Evolutionary conservation across 2,797 vertebrate genomes (phyloP).

Genomic region (Leptatherina wallacei): DNA sequence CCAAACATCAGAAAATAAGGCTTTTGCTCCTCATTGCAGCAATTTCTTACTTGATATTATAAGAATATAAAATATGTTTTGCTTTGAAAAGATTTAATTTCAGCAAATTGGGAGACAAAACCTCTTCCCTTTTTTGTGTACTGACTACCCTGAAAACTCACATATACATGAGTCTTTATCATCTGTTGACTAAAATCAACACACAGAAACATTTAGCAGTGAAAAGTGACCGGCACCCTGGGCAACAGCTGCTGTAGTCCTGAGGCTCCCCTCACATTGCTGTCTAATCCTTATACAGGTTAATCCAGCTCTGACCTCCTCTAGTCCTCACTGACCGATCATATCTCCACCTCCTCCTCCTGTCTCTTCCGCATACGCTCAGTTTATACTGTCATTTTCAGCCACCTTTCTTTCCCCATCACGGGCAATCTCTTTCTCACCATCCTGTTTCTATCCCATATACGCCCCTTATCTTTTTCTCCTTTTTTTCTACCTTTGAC

Average conservation of each 20-base stretch:
- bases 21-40: background rate
- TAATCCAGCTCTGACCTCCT: conserved; percentile 87
- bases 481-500: conserved; percentile 56
- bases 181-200: conserved; percentile 30
- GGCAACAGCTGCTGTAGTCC: conserved; percentile 70
- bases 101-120: background rate
- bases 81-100: background rate
- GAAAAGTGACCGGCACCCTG: conserved; percentile 59
- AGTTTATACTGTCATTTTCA: conserved; percentile 54
- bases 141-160: background rate
- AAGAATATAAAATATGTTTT: background rate
- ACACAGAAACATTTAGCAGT: conserved; percentile 38
- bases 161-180: conserved; percentile 8
- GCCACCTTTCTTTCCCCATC: conserved; percentile 64
- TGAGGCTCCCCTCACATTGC: conserved; percentile 66
- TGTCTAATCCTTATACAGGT: conserved; percentile 86
- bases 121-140: background rate
- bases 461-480: conserved; percentile 58
- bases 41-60: background rate
- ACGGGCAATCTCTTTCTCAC: conserved; percentile 59
- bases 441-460: conserved; percentile 46
- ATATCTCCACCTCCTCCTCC: conserved; percentile 76
- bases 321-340: conserved; percentile 82
- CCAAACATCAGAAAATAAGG: background rate
- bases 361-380: conserved; percentile 26